phyloP scores from a whole-genome alignment of 2,888 invertebrate genomes.

The Chymomyza caudatula region DNA sequence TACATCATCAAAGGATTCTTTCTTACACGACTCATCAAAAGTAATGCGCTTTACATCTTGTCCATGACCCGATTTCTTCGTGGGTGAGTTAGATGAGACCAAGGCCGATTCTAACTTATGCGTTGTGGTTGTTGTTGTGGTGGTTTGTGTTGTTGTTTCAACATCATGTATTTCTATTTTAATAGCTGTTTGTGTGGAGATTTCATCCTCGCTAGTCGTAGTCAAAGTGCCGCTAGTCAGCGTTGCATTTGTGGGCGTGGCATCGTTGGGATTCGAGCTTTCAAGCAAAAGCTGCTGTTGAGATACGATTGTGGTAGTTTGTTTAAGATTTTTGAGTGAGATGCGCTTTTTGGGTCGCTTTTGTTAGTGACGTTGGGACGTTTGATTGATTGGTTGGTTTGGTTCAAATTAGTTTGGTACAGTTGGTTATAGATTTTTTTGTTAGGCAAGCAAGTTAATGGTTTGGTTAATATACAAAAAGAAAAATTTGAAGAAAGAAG shows the following conservation, averaged over 20 bases:
- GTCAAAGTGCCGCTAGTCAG: constrained; percentile 15
- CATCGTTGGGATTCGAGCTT: constrained; percentile 28
- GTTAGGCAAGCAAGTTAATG: constrained; percentile 45
- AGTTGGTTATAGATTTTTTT: constrained; percentile 24
- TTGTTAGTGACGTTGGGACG: constrained; percentile 22
- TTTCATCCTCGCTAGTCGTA: constrained; percentile 66
- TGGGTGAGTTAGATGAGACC: constrained; percentile 63
- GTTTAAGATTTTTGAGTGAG: constrained; percentile 71
- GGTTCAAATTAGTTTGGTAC: constrained; percentile 20
- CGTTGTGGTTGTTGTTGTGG: constrained; percentile 34
- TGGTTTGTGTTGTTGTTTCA: constrained; percentile 41
- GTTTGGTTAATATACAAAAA: constrained; percentile 45
- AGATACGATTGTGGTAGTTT: constrained; percentile 70
- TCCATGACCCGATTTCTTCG: constrained; percentile 72
- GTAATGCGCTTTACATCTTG: constrained; percentile 78
- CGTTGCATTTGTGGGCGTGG: constrained; percentile 41
- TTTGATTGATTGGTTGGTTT: constrained; percentile 18
- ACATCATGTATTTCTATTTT: constrained; percentile 69
- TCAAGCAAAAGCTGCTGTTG: constrained; percentile 73
- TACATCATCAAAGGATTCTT: constrained; percentile 79
- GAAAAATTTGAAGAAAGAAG: constrained; percentile 63
- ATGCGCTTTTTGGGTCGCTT: constrained; percentile 75
- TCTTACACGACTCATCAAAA: constrained; percentile 79
- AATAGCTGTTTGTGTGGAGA: constrained; percentile 66
- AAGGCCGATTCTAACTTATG: constrained; percentile 54